Percentiles rank a stretch among this genome's conserved stretches.
Evolutionary conservation across 2,888 invertebrate genomes (phyloP).

Genomic region (Cheilosia pagana): DNA sequence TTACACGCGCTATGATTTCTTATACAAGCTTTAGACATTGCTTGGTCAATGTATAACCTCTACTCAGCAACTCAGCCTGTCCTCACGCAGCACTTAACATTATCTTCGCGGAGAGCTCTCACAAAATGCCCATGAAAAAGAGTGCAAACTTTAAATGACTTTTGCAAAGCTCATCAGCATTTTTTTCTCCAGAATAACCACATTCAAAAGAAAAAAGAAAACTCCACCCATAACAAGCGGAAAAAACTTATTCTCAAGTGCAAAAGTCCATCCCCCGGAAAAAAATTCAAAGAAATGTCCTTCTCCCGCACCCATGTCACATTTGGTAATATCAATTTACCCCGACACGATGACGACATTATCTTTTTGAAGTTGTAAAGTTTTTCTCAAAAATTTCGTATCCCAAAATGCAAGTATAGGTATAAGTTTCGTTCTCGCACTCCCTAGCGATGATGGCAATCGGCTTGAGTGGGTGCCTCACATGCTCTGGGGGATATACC

Average conservation of each 20-base stretch:
- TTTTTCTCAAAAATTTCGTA: not conserved
- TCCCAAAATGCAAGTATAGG: conserved; percentile 4
- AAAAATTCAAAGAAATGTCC: conserved; percentile 32
- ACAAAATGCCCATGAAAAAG: not conserved
- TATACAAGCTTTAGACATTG: too few species aligned
- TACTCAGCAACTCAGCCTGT: not conserved
- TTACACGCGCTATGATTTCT: too few species aligned
- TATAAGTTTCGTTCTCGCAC: not conserved
- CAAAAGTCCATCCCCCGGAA: conserved; percentile 23
- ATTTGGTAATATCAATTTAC: conserved; percentile 64
- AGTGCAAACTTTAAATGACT: conserved; percentile 20
- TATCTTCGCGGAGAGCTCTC: not conserved
- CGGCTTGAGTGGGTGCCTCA: conserved; percentile 17
- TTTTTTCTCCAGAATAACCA: conserved; percentile 1
- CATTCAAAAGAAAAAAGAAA: conserved; percentile 15
- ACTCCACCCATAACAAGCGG: not conserved
- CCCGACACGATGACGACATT: conserved; percentile 16
- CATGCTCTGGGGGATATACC: not conserved
- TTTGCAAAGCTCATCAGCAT: conserved; percentile 54
- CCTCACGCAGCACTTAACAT: not conserved
- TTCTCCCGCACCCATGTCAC: conserved; percentile 33
- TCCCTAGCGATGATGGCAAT: conserved; percentile 60
- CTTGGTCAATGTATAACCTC: not conserved
- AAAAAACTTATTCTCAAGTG: conserved; percentile 21
- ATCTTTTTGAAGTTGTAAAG: conserved; percentile 5